phyloP scores from a whole-genome alignment of 2,888 invertebrate genomes.

The Thymelicus lineola region DNA sequence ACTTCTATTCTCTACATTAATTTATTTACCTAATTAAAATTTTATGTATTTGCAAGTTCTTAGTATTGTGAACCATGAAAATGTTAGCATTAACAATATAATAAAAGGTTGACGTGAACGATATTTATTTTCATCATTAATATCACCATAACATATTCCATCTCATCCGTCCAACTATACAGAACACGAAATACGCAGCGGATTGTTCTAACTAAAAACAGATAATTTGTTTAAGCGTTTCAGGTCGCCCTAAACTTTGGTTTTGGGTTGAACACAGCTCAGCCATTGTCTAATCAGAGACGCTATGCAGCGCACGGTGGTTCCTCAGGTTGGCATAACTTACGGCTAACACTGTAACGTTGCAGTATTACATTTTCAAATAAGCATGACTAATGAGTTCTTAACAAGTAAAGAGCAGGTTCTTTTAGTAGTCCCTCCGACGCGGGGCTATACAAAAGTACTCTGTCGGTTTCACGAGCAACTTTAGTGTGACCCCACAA shows the following conservation, averaged over 20 bases:
- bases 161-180: no score
- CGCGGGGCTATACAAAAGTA: slow-evolving; percentile 73
- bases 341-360: slow-evolving; percentile 47
- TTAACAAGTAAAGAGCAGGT: slow-evolving; percentile 72
- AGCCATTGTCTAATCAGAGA: slow-evolving; percentile 14
- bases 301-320: neutral
- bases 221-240: neutral
- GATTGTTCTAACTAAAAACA: no score
- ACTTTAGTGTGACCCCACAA: slow-evolving; percentile 84
- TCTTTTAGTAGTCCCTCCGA: slow-evolving; percentile 69
- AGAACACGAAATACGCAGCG: no score
- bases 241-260: neutral
- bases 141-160: no score
- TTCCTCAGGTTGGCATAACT: slow-evolving; percentile 24
- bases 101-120: no score
- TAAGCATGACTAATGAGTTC: slow-evolving; percentile 79
- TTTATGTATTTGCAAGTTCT: no score
- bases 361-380: slow-evolving; percentile 61
- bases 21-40: no score
- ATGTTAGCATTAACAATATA: no score
- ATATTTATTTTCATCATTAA: no score
- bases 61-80: no score
- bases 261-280: slow-evolving; percentile 3
- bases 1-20: no score
- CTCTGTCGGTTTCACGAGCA: slow-evolving; percentile 77